These are phyloP conservation scores for Hesperia comma DNA, from an alignment of 2,888 invertebrate genomes.

Conservation along the genomic window DNA sequence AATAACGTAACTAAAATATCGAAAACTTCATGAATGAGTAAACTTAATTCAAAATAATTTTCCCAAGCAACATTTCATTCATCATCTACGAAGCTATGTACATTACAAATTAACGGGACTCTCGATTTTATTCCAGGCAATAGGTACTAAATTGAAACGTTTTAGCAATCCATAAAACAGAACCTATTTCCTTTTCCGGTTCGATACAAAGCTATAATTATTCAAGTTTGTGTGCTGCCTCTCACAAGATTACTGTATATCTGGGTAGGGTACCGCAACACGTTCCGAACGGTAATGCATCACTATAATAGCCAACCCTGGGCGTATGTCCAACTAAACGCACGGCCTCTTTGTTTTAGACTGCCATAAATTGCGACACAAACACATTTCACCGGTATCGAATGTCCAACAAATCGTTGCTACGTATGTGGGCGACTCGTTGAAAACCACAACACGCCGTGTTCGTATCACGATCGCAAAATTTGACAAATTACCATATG, in stretches of 20 bases:
- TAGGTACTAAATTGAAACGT: no score
- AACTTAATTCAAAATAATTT: no score
- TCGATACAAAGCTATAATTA: background rate
- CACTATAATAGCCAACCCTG: constrained; percentile 44
- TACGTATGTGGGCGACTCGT: constrained; percentile 44
- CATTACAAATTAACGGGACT: no score
- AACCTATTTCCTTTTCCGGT: no score
- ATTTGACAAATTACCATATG: constrained; percentile 53
- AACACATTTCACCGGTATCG: constrained; percentile 56
- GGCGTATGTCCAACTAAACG: constrained; percentile 47
- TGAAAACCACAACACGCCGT: constrained; percentile 41
- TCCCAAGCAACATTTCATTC: no score
- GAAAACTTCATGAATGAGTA: no score
- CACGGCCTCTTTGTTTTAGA: constrained; percentile 41
- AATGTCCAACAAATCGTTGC: constrained; percentile 51
- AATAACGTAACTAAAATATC: no score
- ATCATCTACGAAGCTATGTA: no score
- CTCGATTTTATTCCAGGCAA: no score
- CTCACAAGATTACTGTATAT: constrained; percentile 17
- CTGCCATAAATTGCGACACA: constrained; percentile 39
- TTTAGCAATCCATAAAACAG: no score
- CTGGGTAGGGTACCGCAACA: constrained; percentile 13
- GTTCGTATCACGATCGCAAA: constrained; percentile 47
- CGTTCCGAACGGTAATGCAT: constrained; percentile 35
- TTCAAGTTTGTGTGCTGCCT: background rate